Conservation (phyloP, 2,888 invertebrate genomes). For the Mellilla xanthometata region DNA sequence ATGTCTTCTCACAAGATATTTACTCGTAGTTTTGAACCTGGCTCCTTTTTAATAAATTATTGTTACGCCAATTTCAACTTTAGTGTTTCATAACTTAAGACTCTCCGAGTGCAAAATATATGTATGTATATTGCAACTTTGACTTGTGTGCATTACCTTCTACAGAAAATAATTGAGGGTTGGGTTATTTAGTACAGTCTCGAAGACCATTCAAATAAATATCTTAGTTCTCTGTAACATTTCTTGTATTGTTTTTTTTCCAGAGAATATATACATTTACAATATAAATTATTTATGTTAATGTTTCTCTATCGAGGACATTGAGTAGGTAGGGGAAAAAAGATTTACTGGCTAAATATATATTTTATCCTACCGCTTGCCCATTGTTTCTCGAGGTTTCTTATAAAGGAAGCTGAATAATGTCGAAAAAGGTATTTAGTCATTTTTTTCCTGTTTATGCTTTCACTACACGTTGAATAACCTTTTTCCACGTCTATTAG, state of each 20-base stretch:
- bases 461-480: constrained; percentile 21
- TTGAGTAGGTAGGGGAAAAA: constrained; percentile 17
- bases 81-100: no score
- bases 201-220: not conserved
- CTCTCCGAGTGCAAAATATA: no score
- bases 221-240: constrained; percentile 13
- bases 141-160: no score
- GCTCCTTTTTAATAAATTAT: no score
- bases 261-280: constrained; percentile 13
- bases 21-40: no score
- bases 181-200: no score
- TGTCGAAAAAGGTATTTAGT: constrained; percentile 31
- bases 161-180: no score
- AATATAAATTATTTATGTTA: constrained; percentile 23
- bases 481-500: not conserved
- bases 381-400: constrained; percentile 38
- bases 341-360: constrained; percentile 24
- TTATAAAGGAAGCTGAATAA: constrained; percentile 38
- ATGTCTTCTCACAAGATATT: no score
- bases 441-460: constrained; percentile 41
- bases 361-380: constrained; percentile 28
- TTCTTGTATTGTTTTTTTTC: constrained; percentile 6
- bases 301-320: constrained; percentile 16
- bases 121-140: no score
- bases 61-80: no score